Evolutionary conservation across 2,888 invertebrate genomes (phyloP).

Genomic region (Sialis lutaria): DNA sequence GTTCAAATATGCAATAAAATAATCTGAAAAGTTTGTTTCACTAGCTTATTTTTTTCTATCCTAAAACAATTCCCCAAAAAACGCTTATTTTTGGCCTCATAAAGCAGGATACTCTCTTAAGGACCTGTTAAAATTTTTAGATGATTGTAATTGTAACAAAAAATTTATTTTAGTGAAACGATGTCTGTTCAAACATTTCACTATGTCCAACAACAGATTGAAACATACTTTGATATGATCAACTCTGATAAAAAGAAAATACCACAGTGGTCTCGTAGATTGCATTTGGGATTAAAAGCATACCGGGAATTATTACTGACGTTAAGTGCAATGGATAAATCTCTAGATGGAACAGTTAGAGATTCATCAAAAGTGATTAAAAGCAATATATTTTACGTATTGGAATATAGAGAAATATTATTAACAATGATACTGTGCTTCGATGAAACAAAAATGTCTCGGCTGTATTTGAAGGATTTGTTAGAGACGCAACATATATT

Average conservation of each 20-base stretch:
- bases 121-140: background rate
- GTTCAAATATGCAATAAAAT: too few species aligned
- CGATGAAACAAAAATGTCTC: conserved; percentile 73
- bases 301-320: conserved; percentile 73
- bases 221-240: conserved; percentile 70
- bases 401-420: conserved; percentile 86
- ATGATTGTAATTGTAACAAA: too few species aligned
- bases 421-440: conserved; percentile 63
- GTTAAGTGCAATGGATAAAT: conserved; percentile 64
- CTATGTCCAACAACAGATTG: conserved; percentile 85
- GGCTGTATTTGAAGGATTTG: conserved; percentile 68
- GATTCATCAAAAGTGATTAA: conserved; percentile 75
- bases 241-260: conserved; percentile 71
- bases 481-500: conserved; percentile 82
- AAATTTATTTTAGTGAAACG: conserved; percentile 57
- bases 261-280: conserved; percentile 62
- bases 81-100: too few species aligned
- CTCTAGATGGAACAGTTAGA: conserved; percentile 46
- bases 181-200: conserved; percentile 84
- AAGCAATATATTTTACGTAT: conserved; percentile 81
- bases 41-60: too few species aligned
- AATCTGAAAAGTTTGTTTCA: too few species aligned
- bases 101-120: too few species aligned
- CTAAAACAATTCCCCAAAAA: too few species aligned
- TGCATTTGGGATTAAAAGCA: conserved; percentile 69